Base-by-base conservation (phyloP, 2,113 vertebrate genomes). In the Entelurus aequoreus region DNA sequence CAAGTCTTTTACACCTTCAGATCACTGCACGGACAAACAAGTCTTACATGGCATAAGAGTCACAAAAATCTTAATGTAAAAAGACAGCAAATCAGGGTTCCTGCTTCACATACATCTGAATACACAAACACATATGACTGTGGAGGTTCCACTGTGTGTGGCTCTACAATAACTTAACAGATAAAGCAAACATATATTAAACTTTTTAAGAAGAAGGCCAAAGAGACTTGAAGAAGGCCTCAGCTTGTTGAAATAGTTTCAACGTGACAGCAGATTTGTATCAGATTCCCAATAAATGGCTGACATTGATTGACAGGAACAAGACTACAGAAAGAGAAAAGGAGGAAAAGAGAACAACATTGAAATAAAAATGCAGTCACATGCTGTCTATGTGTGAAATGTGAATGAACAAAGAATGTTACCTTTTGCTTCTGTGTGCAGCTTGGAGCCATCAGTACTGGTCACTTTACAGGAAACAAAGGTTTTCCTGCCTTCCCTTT, bases 391-490 rank as follows among this genome's bases (percentile, higher is more conserved):
- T n/a, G 15, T 21, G 59, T 42, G 52, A 48, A 28, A 12, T 21
- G 59, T 42, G 52, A 48, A 28, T 42, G 36, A 46, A 53, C 4
- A 46, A 12, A 11, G 15, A 42, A 40, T 0, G 0, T 65, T 81
- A 92, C 90, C 89, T 85, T 87, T 88, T 59, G 88, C 71, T 7
- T 91, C 87, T n/a, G 90, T 86, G 76, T 90, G 82, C 55, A 90
- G 51, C 60, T 83, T 90, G 48, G 86, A 82, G 59, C 87, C 83
- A 8, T 91, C 82, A 0, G 62, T 44, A 65, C 82, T 90, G 67
- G 81, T 91, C 50, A 92, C 81, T 78, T 75, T 87, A 66, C 88
- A 89, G 3, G 69, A 78, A 35, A 91, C 3, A 15, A 72, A 86
- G 0, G 11, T 71, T 82, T 91, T 92, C 51, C 79, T 80, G 19